Evolutionary conservation across 2,113 vertebrate species (phyloP), one percentile per base, ranked within the genome.

Genomic region (Athene cunicularia): DNA sequence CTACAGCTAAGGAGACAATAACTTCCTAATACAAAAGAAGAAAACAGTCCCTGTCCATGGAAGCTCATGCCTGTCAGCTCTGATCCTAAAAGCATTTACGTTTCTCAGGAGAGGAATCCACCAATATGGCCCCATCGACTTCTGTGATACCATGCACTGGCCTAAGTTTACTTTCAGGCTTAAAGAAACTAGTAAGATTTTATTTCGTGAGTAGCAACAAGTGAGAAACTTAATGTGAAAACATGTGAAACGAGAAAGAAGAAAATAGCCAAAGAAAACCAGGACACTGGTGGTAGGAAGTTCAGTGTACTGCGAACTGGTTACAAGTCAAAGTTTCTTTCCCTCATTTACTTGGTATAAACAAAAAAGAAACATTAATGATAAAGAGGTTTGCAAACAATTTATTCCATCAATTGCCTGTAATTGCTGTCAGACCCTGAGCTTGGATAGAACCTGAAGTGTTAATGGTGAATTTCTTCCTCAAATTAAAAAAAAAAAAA

Each of bases 351-450:
- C n/a, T 70, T 41, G 66, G 30, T 87, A 58, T 37, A 89, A 94
- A 89, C 27, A 60, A 90, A 90, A 53, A 64, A 17, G 58, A 70
- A 88, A 59, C 30, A 43, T 35, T 92, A 93, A 90, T 32, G 63
- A 95, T 84, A 97, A 81, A 90, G 94, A 97, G 58, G 80, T 96
- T 96, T 97, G 94, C 95, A 93, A 97, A 94, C 63, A 91, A 66
- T 88, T 91, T 90, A 89, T 95, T 90, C 88, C 60, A 75, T 80
- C 86, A 74, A 86, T 94, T 91, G 88, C 41, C 90, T 82, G 66
- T 95, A 97, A 85, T 88, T 93, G 35, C 87, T 74, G 82, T 87
- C 91, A 88, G 56, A 90, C 72, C 80, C 64, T 55, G 35, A 88
- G 82, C 67, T 76, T 95, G 95, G 95, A 95, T 92, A 39, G 41